Evolutionary conservation across 2,113 vertebrate genomes (phyloP).

Genomic region (human): GRCh38 chr14:93736501-93737000

Average conservation of each 20-base stretch:
- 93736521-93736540: background rate
- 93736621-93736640: background rate
- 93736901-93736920: background rate
- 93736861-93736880: background rate
- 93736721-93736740: background rate
- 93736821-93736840: background rate
- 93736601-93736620: accelerated
- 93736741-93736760: background rate
- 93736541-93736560: background rate
- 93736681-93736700: background rate
- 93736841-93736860: background rate
- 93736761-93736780: background rate
- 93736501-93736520: background rate
- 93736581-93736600: background rate
- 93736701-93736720: background rate
- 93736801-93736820: background rate
- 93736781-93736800: background rate
- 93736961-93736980: background rate
- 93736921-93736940: background rate
- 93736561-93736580: background rate
- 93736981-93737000: background rate
- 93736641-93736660: background rate
- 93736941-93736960: background rate
- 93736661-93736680: background rate
- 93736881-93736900: background rate